These are phyloP conservation scores for Lepus timidus DNA, from an alignment of 2,113 vertebrate genomes.

Conservation along the genomic window DNA sequence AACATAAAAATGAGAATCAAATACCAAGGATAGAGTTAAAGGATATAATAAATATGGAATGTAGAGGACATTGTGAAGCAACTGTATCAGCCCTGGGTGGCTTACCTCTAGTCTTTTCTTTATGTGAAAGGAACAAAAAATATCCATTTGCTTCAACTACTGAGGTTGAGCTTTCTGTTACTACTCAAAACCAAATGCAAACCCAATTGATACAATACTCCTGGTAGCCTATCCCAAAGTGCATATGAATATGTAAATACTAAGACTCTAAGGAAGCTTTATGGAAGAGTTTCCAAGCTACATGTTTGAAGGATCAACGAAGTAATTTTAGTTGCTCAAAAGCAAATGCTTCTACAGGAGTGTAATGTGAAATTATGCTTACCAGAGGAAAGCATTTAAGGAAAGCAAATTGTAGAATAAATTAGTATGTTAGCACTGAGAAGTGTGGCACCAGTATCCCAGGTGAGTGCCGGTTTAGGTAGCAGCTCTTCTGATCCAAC, in stretches of 20 bases:
- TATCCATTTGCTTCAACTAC: background rate
- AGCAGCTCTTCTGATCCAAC: too few species aligned
- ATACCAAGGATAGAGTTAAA: background rate
- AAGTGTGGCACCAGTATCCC: background rate
- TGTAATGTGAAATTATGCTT: slow-evolving; percentile 24
- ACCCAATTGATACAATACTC: background rate
- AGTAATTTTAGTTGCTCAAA: slow-evolving; percentile 32
- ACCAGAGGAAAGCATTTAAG: slow-evolving; percentile 7
- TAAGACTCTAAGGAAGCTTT: background rate
- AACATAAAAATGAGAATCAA: background rate
- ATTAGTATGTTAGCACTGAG: background rate
- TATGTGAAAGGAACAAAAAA: background rate
- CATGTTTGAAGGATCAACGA: slow-evolving; percentile 26
- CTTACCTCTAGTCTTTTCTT: background rate
- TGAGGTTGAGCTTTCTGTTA: slow-evolving; percentile 20
- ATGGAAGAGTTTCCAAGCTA: slow-evolving; percentile 14
- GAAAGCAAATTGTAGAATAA: background rate
- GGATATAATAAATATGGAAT: background rate
- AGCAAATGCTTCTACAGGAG: background rate
- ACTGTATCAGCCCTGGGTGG: background rate
- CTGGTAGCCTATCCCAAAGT: background rate
- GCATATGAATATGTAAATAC: slow-evolving; percentile 8
- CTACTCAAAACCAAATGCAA: slow-evolving; percentile 19
- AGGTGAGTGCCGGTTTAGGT: too few species aligned
- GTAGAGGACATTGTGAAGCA: background rate